Conservation (phyloP, 2,888 invertebrate genomes). For the Diabrotica balteata region DNA sequence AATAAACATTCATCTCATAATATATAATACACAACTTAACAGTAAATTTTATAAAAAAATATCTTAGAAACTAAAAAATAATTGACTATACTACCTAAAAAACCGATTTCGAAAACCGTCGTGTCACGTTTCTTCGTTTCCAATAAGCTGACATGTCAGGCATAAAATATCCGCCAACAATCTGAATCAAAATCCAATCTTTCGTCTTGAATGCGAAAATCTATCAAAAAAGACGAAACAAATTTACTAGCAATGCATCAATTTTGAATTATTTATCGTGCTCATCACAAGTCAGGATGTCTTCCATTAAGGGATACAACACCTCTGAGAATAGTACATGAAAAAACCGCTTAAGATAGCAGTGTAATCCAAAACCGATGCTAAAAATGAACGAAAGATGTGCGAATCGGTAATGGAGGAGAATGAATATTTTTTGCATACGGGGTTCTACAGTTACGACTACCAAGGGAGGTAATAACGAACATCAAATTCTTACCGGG, state of each 20-base stretch:
- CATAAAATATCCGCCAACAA: neutral
- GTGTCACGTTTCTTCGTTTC: neutral
- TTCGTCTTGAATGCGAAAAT: slow-evolving; percentile 5
- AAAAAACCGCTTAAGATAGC: slow-evolving; percentile 6
- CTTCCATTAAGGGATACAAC: slow-evolving; percentile 4
- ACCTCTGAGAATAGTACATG: slow-evolving; percentile 1
- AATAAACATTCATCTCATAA: no score
- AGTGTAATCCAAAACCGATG: neutral
- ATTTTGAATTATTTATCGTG: slow-evolving; percentile 20
- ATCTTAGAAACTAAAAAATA: no score
- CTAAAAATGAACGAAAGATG: neutral
- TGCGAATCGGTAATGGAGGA: slow-evolving; percentile 2
- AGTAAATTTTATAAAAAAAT: no score
- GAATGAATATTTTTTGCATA: neutral
- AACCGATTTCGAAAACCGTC: no score
- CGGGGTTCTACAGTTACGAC: no score
- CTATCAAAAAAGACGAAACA: slow-evolving; percentile 11
- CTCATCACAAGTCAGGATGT: slow-evolving; percentile 6
- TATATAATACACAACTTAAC: no score
- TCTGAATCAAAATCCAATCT: slow-evolving; percentile 5
- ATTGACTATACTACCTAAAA: no score
- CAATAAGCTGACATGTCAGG: neutral
- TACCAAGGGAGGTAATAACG: no score
- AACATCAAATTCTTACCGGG: no score
- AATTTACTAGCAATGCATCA: slow-evolving; percentile 12